phyloP scores from a whole-genome alignment of 2,113 vertebrate species.

The Mixornis gularis region DNA sequence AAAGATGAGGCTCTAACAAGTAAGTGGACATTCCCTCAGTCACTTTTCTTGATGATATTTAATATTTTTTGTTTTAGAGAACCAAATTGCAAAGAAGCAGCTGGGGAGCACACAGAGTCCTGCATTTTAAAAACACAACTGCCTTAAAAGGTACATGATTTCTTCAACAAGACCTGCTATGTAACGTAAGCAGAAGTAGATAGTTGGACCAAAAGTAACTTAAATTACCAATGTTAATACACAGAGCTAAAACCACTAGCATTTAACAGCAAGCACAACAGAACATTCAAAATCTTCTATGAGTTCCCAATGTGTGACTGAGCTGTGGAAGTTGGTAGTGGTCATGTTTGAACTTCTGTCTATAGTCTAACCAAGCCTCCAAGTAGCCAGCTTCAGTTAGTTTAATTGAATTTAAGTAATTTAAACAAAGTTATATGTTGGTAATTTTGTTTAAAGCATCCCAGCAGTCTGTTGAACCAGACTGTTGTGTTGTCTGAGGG shows the following conservation, averaged over 20 bases:
- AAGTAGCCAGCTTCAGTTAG: neutral
- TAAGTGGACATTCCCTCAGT: too few species aligned
- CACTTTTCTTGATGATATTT: neutral
- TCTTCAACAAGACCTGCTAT: neutral
- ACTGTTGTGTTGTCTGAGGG: neutral
- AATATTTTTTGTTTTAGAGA: neutral
- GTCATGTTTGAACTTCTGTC: neutral
- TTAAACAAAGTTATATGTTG: neutral
- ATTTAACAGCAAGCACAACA: neutral
- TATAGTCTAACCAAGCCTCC: neutral
- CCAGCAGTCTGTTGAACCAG: neutral
- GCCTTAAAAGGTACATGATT: neutral
- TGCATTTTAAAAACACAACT: neutral
- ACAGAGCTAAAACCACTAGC: neutral
- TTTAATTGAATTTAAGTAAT: neutral
- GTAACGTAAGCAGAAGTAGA: neutral
- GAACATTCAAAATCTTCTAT: neutral
- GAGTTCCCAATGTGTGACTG: neutral
- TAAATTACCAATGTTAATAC: neutral
- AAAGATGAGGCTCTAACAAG: neutral
- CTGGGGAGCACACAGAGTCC: accelerated
- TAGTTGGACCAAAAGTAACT: neutral
- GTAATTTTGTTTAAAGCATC: neutral
- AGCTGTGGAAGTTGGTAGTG: neutral
- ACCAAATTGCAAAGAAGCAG: neutral